Conservation (phyloP, 2,797 vertebrate species). For the Garrulus glandarius region DNA sequence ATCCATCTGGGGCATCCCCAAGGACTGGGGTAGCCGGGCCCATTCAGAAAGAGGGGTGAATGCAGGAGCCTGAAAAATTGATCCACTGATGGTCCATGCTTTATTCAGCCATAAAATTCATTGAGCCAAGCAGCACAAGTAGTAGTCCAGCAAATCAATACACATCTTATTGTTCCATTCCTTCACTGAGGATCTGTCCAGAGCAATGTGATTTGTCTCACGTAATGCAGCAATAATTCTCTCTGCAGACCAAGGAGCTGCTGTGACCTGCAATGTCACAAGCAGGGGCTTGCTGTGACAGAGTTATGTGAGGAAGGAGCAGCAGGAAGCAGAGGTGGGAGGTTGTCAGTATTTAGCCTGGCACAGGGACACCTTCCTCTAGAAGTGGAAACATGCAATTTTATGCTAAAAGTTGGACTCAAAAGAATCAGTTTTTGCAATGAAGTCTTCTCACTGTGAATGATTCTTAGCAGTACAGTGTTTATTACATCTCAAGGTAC, state of each 20-base stretch:
- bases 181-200: background rate
- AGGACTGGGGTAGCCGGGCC: background rate
- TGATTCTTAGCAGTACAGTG: background rate
- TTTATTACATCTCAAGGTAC: conserved; percentile 15
- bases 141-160: background rate
- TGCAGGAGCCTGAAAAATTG: background rate
- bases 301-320: background rate
- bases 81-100: background rate
- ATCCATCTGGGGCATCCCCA: background rate
- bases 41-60: background rate
- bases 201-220: background rate
- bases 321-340: background rate
- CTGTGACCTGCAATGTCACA: background rate
- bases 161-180: background rate
- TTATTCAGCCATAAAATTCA: background rate
- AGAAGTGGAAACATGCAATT: background rate
- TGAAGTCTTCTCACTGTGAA: background rate
- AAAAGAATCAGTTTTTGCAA: background rate
- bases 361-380: background rate
- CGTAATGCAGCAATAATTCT: background rate
- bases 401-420: background rate
- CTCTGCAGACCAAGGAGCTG: background rate
- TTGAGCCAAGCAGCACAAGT: background rate
- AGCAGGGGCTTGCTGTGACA: background rate
- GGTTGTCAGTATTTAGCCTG: background rate